Evolutionary conservation across 1,140 invertebrate genomes (phyloP), one percentile per base, ranked within the genome.

Genomic region (Agrilus planipennis): DNA sequence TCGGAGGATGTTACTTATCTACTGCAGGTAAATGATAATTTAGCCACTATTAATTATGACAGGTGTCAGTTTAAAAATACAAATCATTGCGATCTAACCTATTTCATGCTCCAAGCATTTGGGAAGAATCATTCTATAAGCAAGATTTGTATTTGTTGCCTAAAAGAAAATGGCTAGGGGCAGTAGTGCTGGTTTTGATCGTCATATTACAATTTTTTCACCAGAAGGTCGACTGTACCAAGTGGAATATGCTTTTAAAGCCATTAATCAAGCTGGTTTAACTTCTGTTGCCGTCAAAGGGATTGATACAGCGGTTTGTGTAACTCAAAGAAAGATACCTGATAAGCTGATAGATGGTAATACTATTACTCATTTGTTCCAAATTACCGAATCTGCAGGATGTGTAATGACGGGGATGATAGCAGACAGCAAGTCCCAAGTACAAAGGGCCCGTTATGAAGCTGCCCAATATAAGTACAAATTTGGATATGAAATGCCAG

Each of bases 241-340:
- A 93, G 94, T 98, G 88, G 95, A 99, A 69, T 99, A 99, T 84
- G 94, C 96, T 1, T 94, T 99, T 60, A 99, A 99, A 69, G 94
- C 96, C 0, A 98, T 99, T 48, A 96, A 95, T 60, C 92, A 98
- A 69, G 92, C 90, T 39, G 95, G 93, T 14, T 68, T 98, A 18
- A 98, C 95, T n/a, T 96, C 94, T 0, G 89, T 99, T 27, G 94
- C 89, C 2, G 67, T 99, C 1, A 89, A 89, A 63, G 89, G 90
- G 20, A 75, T 78, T 19, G 87, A 97, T 57, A 79, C 79, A 40
- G 93, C 90, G 2, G 92, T 97, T 48, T 86, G 95, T 50, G 94
- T 93, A 2, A 95, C 94, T 43, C 94, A 99, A 63, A 93, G 89
- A 55, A 98, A 99, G 77, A 88, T 99, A 22, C 93, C 95, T 0